phyloP scores from a whole-genome alignment of 2,113 vertebrate species.

The Zapornia atra region DNA sequence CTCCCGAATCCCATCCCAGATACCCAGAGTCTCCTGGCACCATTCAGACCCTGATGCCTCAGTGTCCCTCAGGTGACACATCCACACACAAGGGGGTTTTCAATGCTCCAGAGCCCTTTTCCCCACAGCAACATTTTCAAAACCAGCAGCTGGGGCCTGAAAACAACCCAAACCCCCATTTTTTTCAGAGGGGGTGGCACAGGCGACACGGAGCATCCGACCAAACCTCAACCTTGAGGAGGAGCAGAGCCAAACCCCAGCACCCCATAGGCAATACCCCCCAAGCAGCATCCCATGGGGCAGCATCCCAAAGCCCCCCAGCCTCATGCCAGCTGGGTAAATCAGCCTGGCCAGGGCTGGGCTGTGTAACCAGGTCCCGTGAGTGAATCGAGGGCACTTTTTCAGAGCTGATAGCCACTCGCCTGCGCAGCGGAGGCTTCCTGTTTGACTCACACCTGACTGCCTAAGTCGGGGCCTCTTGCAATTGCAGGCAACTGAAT shows the following conservation, averaged over 20 bases:
- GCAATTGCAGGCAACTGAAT: conserved; percentile 11
- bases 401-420: accelerated
- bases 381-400: background rate
- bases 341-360: accelerated
- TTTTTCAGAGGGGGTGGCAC: background rate
- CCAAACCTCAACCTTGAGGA: accelerated
- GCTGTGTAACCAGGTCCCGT: background rate
- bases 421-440: conserved; percentile 48
- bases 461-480: background rate
- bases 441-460: conserved; percentile 80
- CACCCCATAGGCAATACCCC: accelerated
- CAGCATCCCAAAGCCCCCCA: accelerated
- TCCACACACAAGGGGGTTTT: accelerated
- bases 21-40: background rate
- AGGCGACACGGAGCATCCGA: background rate
- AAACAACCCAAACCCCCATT: accelerated
- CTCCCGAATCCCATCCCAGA: background rate
- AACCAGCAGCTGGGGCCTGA: background rate
- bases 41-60: background rate
- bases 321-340: accelerated
- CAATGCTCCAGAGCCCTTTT: accelerated
- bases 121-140: background rate
- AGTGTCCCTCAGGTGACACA: background rate
- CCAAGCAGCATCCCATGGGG: background rate
- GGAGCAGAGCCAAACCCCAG: background rate